Conservation (phyloP, 1,140 invertebrate genomes). For the Caenorhabditis briggsae region DNA sequence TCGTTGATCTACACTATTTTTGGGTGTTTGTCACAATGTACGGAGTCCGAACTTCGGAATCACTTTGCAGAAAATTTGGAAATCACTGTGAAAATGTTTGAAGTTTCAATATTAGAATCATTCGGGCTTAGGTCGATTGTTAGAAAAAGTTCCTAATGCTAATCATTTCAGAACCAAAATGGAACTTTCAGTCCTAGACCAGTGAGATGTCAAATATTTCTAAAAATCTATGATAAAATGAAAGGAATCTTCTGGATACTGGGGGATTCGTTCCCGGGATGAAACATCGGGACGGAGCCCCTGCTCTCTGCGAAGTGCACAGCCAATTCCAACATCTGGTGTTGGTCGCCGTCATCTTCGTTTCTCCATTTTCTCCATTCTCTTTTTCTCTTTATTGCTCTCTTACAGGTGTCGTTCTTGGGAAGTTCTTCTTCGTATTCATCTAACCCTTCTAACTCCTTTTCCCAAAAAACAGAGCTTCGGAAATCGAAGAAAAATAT, state of each 20-base stretch:
- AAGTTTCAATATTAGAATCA: too few species aligned
- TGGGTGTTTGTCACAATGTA: too few species aligned
- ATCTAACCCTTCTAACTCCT: neutral
- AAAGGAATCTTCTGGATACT: neutral
- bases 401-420: slow-evolving; percentile 50
- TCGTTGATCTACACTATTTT: neutral
- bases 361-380: slow-evolving; percentile 8
- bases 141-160: too few species aligned
- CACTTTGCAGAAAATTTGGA: too few species aligned
- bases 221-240: slow-evolving; percentile 30
- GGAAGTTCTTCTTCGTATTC: slow-evolving; percentile 25
- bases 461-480: neutral
- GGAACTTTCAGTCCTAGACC: too few species aligned
- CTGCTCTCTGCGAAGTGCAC: slow-evolving; percentile 26
- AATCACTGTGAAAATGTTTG: too few species aligned
- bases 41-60: too few species aligned
- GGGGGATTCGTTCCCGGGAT: slow-evolving; percentile 31
- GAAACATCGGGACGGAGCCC: neutral
- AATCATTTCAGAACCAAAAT: too few species aligned
- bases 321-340: slow-evolving; percentile 48
- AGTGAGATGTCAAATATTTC: too few species aligned
- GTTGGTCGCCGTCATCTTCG: slow-evolving; percentile 25
- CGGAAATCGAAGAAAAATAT: neutral
- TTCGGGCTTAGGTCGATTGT: too few species aligned
- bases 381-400: slow-evolving; percentile 48